A percentile compares a stretch with the other conserved stretches of the same genome.
phyloP scores from a whole-genome alignment of 1,140 invertebrate species.

The Telenomus remus region DNA sequence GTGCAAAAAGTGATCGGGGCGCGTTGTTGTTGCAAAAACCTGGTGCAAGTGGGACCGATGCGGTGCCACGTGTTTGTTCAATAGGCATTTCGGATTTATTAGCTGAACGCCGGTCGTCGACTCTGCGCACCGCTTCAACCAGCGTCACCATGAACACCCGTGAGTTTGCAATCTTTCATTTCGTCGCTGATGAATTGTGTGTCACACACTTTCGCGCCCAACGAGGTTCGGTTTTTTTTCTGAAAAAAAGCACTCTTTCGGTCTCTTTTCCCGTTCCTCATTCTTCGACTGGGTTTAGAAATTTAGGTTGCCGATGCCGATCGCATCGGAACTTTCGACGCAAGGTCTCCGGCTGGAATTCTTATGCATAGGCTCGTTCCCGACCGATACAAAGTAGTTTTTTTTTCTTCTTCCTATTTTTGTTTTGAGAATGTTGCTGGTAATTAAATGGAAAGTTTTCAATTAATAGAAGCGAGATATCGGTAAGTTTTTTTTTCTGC shows the following conservation, averaged over 20 bases:
- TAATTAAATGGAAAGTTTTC: constrained; percentile 21
- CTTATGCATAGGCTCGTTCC: constrained; percentile 1
- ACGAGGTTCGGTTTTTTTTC: constrained; percentile 3
- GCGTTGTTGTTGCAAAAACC: constrained; percentile 19
- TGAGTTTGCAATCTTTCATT: constrained; percentile 17
- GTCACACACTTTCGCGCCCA: constrained; percentile 32
- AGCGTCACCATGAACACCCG: constrained; percentile 41
- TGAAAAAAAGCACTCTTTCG: background rate
- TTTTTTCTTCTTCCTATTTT: too few species aligned
- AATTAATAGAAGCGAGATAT: constrained; percentile 1
- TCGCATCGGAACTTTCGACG: constrained; percentile 8
- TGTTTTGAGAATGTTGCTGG: too few species aligned
- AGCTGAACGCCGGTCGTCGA: constrained; percentile 5
- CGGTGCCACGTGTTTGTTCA: constrained; percentile 38
- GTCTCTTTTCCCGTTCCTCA: background rate
- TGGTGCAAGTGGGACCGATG: constrained; percentile 11
- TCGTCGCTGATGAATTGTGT: constrained; percentile 1
- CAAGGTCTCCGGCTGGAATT: background rate
- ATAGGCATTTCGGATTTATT: constrained; percentile 9
- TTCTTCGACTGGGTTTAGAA: constrained; percentile 17
- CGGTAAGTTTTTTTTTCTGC: background rate
- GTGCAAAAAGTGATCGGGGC: background rate
- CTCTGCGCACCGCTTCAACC: constrained; percentile 4
- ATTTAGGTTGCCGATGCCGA: constrained; percentile 24
- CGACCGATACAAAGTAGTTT: background rate